Conservation (phyloP, 1,140 invertebrate species). For the Ditylenchus dipsaci region DNA sequence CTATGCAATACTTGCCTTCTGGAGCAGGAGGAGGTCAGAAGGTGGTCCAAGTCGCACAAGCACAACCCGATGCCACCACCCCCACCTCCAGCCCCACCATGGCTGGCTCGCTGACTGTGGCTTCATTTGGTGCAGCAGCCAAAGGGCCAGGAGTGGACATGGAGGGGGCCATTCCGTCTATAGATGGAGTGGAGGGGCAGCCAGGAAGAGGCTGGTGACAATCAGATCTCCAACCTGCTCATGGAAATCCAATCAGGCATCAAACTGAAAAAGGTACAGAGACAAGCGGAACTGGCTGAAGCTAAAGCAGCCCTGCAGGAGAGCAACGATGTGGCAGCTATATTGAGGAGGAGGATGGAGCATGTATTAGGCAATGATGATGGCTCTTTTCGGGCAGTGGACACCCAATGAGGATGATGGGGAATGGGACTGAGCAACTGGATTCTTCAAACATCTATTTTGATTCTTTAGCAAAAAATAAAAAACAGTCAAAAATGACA, state of each 20-base stretch:
- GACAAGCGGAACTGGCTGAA: slow-evolving; percentile 43
- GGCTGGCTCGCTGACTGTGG: too few relatives aligned
- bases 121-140: too few relatives aligned
- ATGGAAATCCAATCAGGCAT: slow-evolving; percentile 48
- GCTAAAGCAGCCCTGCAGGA: slow-evolving; percentile 35
- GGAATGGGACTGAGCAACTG: slow-evolving; percentile 32
- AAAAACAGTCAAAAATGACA: too few relatives aligned
- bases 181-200: neutral
- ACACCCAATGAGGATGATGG: slow-evolving; percentile 21
- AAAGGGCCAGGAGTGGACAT: too few relatives aligned
- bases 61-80: neutral
- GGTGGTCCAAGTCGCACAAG: too few relatives aligned
- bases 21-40: too few relatives aligned
- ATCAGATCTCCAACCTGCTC: slow-evolving; percentile 11
- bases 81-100: neutral
- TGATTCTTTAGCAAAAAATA: too few relatives aligned
- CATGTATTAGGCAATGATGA: slow-evolving; percentile 43
- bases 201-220: neutral
- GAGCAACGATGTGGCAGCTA: slow-evolving; percentile 50
- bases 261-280: slow-evolving; percentile 48
- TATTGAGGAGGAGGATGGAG: slow-evolving; percentile 49
- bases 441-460: too few relatives aligned
- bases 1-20: too few relatives aligned
- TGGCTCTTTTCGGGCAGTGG: slow-evolving; percentile 6
- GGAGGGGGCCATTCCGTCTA: neutral